phyloP scores from a whole-genome alignment of 2,888 invertebrate species.

The Parnassius mnemosyne region DNA sequence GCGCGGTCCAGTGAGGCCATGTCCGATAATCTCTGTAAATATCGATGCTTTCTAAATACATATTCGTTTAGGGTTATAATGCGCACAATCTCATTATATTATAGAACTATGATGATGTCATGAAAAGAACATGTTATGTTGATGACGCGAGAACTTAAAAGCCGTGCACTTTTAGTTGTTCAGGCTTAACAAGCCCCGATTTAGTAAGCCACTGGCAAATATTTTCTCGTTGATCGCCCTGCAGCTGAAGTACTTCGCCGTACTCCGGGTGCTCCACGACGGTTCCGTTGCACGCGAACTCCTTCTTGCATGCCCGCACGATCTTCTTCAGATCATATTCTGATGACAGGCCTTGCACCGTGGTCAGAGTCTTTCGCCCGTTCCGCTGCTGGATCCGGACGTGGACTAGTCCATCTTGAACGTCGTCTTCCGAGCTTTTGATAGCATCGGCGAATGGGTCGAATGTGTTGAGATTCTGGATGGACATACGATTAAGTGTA shows the following conservation, averaged over 20 bases:
- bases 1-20: slow-evolving; percentile 56
- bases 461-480: slow-evolving; percentile 98
- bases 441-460: slow-evolving; percentile 99
- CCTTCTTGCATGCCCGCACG: slow-evolving; percentile 99
- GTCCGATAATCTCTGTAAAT: slow-evolving; percentile 68
- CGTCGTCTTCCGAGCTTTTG: slow-evolving; percentile 99
- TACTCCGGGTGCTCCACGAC: slow-evolving; percentile 99
- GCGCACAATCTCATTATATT: slow-evolving; percentile 66
- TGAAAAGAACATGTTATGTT: slow-evolving; percentile 55
- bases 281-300: slow-evolving; percentile 99
- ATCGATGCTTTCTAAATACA: slow-evolving; percentile 78
- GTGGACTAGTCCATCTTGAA: slow-evolving; percentile 99
- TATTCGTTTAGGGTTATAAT: slow-evolving; percentile 69
- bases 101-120: slow-evolving; percentile 59
- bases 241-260: slow-evolving; percentile 99
- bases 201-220: slow-evolving; percentile 99
- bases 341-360: slow-evolving; percentile 97
- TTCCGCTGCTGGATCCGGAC: slow-evolving; percentile 99
- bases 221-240: slow-evolving; percentile 99
- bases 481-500: slow-evolving; percentile 92
- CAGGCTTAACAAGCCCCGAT: slow-evolving; percentile 97
- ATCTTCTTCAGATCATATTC: slow-evolving; percentile 99
- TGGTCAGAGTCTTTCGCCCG: slow-evolving; percentile 99
- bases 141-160: slow-evolving; percentile 81
- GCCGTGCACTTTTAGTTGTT: slow-evolving; percentile 99